phyloP scores from a whole-genome alignment of 2,113 vertebrate genomes.

The Neotoma lepida region DNA sequence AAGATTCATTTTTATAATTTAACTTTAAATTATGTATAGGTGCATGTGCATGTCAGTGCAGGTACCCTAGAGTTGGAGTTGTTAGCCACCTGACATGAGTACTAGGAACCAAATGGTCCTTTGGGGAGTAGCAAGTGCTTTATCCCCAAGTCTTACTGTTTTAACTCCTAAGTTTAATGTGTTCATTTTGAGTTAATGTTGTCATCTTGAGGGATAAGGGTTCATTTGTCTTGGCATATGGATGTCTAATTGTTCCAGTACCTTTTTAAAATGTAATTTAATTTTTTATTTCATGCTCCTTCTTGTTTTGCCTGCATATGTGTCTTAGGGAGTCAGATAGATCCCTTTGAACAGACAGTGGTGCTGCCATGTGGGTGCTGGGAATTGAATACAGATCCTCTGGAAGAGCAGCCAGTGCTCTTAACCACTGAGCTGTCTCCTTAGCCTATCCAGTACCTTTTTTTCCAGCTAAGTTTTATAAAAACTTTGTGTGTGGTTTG shows the following conservation, averaged over 20 bases:
- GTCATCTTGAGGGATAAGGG: background rate
- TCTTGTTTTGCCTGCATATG: too few species aligned
- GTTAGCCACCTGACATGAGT: background rate
- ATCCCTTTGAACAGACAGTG: too few species aligned
- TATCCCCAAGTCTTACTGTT: background rate
- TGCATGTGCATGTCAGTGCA: background rate
- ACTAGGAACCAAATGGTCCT: background rate
- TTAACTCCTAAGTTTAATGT: background rate
- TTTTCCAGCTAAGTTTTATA: background rate
- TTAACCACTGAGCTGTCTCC: too few species aligned
- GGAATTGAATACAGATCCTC: too few species aligned
- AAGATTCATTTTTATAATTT: background rate
- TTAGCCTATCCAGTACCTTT: too few species aligned
- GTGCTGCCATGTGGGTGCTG: too few species aligned
- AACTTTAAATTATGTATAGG: too few species aligned
- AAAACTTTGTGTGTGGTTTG: conserved; percentile 14
- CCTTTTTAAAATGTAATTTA: background rate
- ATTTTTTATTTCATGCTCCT: too few species aligned
- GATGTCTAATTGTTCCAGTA: background rate
- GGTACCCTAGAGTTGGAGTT: background rate
- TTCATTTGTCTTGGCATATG: background rate
- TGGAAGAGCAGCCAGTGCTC: too few species aligned
- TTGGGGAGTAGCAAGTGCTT: background rate
- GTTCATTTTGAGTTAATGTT: conserved; percentile 47
- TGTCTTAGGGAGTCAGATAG: too few species aligned